Evolutionary conservation across 2,113 vertebrate species (phyloP), one percentile per base, ranked within the genome.

Genomic region (Tretioscincus oriximinensis): DNA sequence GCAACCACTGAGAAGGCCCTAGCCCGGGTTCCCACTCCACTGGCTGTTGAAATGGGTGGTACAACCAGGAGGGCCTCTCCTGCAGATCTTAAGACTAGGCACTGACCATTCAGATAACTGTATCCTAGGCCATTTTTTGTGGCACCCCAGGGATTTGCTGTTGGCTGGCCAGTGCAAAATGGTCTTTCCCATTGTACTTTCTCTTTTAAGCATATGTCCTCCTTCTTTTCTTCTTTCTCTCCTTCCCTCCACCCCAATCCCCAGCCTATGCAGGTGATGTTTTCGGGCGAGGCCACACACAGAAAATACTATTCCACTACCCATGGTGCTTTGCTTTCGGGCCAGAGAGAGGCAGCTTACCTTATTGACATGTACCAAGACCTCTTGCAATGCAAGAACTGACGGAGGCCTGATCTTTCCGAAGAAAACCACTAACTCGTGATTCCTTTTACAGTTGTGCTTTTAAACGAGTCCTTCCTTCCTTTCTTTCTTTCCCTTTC

Each of bases 231-330:
- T 84, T 83, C 2, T 5, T 61, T 49, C 54, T 54, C 26, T 0
- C 1, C 11, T 72, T 58, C 0, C 82, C 72, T 78, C 29, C 1
- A 22, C 26, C 77, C 20, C 16, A 14, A 60, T 54, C 45, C 88
- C 77, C 93, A 99, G 98, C 97, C 96, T 63, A 95, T 98, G 93
- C 98, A 99, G 96, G 96, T 99, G 95, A 95, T 99, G 95, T 99
- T 99, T 84, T 98, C 98, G 0, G 98, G 98, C 28, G 98, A 99
- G 94, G 98, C 98, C 90, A 99, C 98, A 49, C 98, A 99, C 94
- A 96, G 98, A 93, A 98, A 99, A 92, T 99, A 98, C 94, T 99
- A 99, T 94, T 99, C 98, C 94, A 99, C 98, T 29, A 98, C 98
- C 91, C 98, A 99, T 78, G 98, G 98, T 96, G 98, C 98, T 97